phyloP scores from a whole-genome alignment of 2,888 invertebrate species.

The Mimumesa dahlbomi region DNA sequence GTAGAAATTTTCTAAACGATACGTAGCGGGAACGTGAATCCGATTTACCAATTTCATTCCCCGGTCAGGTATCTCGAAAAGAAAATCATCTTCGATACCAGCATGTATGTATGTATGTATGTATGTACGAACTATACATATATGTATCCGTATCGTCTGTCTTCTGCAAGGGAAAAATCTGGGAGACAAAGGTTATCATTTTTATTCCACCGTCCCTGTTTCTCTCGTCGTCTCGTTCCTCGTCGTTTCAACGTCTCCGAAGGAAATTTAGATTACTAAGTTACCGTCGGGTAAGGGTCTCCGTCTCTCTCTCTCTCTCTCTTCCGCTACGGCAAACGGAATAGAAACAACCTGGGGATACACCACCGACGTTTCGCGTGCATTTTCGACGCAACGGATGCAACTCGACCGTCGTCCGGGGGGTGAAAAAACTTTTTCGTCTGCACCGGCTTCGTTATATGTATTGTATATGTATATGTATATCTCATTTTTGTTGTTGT shows the following conservation, averaged over 20 bases:
- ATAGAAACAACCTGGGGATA: not conserved
- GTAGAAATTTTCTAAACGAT: too few species aligned
- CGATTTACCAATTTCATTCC: not conserved
- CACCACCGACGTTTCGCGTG: constrained; percentile 34
- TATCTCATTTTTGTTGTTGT: not conserved
- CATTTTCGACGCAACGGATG: constrained; percentile 37
- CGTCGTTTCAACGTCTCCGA: constrained; percentile 21
- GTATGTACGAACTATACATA: too few species aligned
- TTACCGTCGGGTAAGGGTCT: constrained; percentile 36
- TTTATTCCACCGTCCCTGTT: not conserved
- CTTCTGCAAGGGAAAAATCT: not conserved
- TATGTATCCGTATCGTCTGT: not conserved
- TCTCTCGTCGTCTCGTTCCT: constrained; percentile 3
- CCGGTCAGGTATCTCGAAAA: not conserved
- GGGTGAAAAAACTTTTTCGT: constrained; percentile 49
- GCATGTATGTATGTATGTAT: too few species aligned
- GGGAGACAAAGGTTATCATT: constrained; percentile 1
- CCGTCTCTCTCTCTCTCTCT: constrained; percentile 36
- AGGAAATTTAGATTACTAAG: constrained; percentile 57
- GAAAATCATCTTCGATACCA: not conserved
- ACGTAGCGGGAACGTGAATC: too few species aligned
- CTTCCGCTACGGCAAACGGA: constrained; percentile 7
- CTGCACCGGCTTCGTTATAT: too few species aligned
- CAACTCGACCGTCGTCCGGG: constrained; percentile 29
- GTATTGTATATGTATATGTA: too few species aligned